Conservation (phyloP, 2,888 invertebrate species). For the Clitarchus hookeri region DNA sequence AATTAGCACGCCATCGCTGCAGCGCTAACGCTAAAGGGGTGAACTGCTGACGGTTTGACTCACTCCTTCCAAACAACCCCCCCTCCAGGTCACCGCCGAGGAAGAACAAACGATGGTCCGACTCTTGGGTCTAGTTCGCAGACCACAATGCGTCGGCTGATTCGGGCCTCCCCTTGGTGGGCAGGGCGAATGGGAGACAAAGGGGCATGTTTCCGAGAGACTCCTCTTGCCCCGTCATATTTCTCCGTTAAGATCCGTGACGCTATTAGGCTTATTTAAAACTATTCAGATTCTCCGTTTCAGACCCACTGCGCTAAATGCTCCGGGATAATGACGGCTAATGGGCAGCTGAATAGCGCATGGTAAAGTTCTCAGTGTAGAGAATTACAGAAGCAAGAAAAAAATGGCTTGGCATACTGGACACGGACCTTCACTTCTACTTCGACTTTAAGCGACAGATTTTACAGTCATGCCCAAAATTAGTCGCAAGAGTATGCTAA, state of each 20-base stretch:
- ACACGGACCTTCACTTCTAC: too few relatives aligned
- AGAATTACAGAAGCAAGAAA: too few relatives aligned
- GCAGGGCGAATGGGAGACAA: background rate
- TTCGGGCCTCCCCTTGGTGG: background rate
- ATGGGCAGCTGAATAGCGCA: background rate
- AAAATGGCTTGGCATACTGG: too few relatives aligned
- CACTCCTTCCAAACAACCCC: background rate
- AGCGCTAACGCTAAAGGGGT: background rate
- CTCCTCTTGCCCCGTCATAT: background rate
- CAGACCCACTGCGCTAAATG: background rate
- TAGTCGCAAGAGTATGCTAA: too few relatives aligned
- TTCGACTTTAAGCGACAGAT: too few relatives aligned
- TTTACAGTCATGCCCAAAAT: too few relatives aligned
- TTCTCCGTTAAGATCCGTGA: background rate
- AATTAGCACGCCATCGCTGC: background rate
- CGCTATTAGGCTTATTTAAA: background rate
- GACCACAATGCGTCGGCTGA: background rate
- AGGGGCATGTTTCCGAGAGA: background rate
- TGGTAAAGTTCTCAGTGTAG: too few relatives aligned
- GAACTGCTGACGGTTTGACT: background rate
- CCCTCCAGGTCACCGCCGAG: background rate
- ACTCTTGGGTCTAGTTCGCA: background rate
- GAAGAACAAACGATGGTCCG: background rate
- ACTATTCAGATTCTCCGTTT: constrained; percentile 14
- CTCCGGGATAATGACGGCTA: background rate